Conservation (phyloP, 1,140 invertebrate species). For the Tribolium madens region DNA sequence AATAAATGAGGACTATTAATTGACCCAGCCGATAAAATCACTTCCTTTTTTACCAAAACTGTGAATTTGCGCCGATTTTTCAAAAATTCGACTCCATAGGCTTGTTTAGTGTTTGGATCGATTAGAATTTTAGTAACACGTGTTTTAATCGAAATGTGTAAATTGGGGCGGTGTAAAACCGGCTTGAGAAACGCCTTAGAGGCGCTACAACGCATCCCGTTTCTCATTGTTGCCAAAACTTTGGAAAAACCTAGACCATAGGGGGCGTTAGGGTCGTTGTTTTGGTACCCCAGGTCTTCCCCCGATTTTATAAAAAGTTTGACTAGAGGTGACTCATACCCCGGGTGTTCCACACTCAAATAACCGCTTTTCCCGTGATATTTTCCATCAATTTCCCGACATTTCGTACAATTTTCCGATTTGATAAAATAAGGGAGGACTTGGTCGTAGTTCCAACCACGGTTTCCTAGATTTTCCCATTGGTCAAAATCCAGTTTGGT, state of each 20-base stretch:
- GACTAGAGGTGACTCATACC: constrained; percentile 73
- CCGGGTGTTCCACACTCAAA: constrained; percentile 75
- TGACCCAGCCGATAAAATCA: constrained; percentile 87
- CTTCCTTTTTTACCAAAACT: constrained; percentile 84
- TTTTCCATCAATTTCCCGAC: constrained; percentile 58
- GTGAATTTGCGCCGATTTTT: constrained; percentile 77
- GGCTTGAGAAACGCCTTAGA: constrained; percentile 77
- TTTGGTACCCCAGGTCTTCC: constrained; percentile 77
- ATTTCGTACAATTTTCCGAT: constrained; percentile 74
- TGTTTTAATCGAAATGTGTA: constrained; percentile 77
- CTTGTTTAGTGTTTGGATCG: constrained; percentile 70
- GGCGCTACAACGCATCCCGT: constrained; percentile 78
- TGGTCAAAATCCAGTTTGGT: constrained; percentile 77
- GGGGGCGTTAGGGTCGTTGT: constrained; percentile 73
- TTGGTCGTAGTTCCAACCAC: constrained; percentile 91
- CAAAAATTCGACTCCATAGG: constrained; percentile 79
- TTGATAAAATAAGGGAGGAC: constrained; percentile 87
- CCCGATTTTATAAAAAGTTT: constrained; percentile 77
- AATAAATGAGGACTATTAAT: constrained; percentile 92
- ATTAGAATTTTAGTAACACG: constrained; percentile 77
- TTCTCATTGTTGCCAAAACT: constrained; percentile 76
- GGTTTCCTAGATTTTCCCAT: constrained; percentile 82
- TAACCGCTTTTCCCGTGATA: constrained; percentile 71
- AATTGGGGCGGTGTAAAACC: constrained; percentile 73
- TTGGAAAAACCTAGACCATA: constrained; percentile 69